Percentiles rank a stretch among this genome's conserved stretches.
Conservation (phyloP, 2,113 vertebrate species). For the Tringa solitaria region DNA sequence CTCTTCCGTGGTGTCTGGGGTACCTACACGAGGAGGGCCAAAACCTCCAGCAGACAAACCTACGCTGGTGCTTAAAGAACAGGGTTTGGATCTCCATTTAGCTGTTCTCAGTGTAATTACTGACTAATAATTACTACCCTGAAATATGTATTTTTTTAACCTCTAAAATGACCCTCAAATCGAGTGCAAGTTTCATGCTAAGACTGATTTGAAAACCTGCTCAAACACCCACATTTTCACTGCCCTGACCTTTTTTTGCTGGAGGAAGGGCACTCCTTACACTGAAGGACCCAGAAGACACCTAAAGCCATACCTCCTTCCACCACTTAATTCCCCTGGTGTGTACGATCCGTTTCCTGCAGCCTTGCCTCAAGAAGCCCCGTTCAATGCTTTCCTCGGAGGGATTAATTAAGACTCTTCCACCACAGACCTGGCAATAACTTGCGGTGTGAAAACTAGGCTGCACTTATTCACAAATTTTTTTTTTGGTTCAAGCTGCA, state of each 20-base stretch:
- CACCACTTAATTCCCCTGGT: neutral
- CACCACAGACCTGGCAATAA: neutral
- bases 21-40: neutral
- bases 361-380: neutral
- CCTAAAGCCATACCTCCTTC: neutral
- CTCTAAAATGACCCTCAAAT: neutral
- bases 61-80: neutral
- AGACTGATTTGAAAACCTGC: neutral
- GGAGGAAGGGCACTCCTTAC: neutral
- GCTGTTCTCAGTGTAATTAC: neutral
- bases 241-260: neutral
- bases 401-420: conserved; percentile 24
- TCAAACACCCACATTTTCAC: neutral
- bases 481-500: neutral
- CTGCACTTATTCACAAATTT: neutral
- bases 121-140: neutral
- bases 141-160: neutral
- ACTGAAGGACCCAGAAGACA: neutral
- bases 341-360: neutral
- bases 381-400: neutral
- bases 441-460: neutral
- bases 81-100: neutral
- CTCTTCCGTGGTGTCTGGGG: neutral
- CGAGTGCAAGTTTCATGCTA: neutral
- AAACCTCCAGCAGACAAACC: neutral